Base-by-base conservation (phyloP, 2,888 invertebrate genomes). In the Scaptodrosophila latifasciaeformis region DNA sequence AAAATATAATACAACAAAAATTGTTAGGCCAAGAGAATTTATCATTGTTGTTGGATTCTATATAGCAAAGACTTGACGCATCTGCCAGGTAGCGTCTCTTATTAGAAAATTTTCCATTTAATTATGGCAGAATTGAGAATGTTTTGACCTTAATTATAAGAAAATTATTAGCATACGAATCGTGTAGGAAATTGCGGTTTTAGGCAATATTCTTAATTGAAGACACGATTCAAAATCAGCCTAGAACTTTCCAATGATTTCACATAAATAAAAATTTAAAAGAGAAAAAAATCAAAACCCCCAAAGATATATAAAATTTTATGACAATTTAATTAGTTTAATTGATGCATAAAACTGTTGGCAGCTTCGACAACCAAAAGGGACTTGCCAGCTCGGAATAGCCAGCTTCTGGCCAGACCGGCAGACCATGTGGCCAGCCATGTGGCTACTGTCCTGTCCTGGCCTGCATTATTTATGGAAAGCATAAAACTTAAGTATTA, bases 241-340 rank as follows among this genome's bases (percentile, higher is more conserved):
- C 42, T 37, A 43, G 21, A 63, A 59, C 59, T 62, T 51, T n/a
- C n/a, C 34, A 34, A 27, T 19, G 31, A 21, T 12, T 13, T 1
- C 46, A n/a, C 31, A 5, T 3, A 29, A n/a, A 29, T 21, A 44
- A 30, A 24, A 42, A 54, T 54, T 51, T 49, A 30, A 18, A 43
- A 40, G 29, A 49, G n/a, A 31, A 31, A 31, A 12, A n/a, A 39
- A 29, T 17, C 29, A 45, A n/a, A n/a, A n/a, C n/a, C n/a, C n/a
- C n/a, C n/a, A n/a, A n/a, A n/a, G n/a, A n/a, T n/a, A n/a, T 39
- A 62, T 59, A 50, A 40, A 59, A 57, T 51, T 71, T 78, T 65
- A 75, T 64, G 70, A 70, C 70, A 78, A 70, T 70, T 78, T 78
- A 75, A 75, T 75, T 75, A 72, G 66, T 57, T 78, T 72, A 75